phyloP scores from a whole-genome alignment of 2,797 vertebrate species.

The Enteromius viviparus region DNA sequence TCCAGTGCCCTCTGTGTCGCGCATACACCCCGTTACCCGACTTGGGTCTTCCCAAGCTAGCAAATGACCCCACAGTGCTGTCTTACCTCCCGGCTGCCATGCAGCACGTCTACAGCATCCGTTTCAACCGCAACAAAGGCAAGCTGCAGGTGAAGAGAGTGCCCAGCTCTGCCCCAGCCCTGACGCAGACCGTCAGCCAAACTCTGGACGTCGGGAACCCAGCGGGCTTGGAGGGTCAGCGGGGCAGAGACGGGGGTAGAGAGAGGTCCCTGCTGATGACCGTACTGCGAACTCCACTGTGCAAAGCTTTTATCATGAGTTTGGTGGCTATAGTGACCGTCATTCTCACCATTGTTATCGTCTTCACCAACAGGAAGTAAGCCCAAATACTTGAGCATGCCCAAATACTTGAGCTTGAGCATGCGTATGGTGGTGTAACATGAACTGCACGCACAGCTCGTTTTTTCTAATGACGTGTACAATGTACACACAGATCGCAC shows the following conservation, averaged over 20 bases:
- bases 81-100: conserved; percentile 76
- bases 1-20: conserved; percentile 82
- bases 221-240: neutral
- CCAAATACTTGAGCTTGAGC: neutral
- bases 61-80: conserved; percentile 73
- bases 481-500: neutral
- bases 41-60: conserved; percentile 76
- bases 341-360: conserved; percentile 64
- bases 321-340: conserved; percentile 64
- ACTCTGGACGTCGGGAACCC: conserved; percentile 77
- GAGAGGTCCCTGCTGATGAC: neutral
- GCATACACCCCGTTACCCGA: conserved; percentile 71
- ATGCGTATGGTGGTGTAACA: neutral
- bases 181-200: conserved; percentile 58
- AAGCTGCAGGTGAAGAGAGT: conserved; percentile 78
- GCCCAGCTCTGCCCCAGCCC: conserved; percentile 51
- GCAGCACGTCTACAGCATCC: conserved; percentile 80
- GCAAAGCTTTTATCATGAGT: conserved; percentile 66
- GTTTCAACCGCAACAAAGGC: conserved; percentile 77
- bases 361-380: conserved; percentile 41
- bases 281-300: conserved; percentile 61
- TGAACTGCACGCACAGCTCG: neutral
- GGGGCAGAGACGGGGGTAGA: rapidly evolving
- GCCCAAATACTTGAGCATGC: too few species aligned
- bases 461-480: neutral